A percentile compares a stretch with the other conserved stretches of the same genome.
Conservation (phyloP, 2,113 vertebrate genomes). For the Nettapus auritus region DNA sequence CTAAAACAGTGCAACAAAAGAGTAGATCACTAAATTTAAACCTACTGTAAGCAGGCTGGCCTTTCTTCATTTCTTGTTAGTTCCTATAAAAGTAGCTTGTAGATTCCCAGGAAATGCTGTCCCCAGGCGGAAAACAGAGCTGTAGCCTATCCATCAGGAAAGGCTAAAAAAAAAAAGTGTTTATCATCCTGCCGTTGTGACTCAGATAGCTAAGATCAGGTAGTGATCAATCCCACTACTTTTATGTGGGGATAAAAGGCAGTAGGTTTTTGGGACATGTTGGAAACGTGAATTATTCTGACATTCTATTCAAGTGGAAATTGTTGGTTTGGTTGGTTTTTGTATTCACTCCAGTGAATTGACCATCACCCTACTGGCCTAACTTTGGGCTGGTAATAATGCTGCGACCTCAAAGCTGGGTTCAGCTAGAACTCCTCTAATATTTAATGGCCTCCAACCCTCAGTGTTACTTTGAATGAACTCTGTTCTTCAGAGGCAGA, state of each 20-base stretch:
- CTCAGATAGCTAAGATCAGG: background rate
- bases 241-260: background rate
- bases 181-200: rapidly evolving
- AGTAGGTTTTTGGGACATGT: background rate
- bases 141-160: background rate
- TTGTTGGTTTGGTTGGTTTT: background rate
- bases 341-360: background rate
- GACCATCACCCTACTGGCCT: background rate
- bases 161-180: background rate
- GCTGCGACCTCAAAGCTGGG: background rate
- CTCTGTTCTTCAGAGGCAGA: background rate
- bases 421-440: background rate
- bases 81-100: background rate
- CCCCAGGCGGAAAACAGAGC: background rate
- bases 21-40: background rate
- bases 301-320: background rate
- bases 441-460: background rate
- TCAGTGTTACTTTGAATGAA: background rate
- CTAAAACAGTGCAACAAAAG: background rate
- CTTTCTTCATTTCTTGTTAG: background rate
- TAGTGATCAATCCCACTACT: background rate
- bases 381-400: background rate
- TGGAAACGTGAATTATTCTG: background rate
- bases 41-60: background rate
- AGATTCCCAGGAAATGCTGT: rapidly evolving